These are phyloP conservation scores for Eidolon helvum DNA, from an alignment of 2,113 vertebrate genomes.

Conservation along the genomic window DNA sequence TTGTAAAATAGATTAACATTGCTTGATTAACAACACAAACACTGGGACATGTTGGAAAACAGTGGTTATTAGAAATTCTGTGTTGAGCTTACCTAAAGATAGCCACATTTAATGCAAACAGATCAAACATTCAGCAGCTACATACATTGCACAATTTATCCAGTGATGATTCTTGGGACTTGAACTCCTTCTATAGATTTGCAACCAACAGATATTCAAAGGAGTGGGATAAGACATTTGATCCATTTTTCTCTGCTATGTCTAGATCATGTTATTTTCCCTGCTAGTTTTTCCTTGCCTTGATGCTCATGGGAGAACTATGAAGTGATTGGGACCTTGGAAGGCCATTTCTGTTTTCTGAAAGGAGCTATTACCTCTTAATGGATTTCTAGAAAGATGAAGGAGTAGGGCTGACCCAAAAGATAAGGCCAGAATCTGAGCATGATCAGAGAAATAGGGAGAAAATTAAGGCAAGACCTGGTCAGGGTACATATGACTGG, in stretches of 20 bases:
- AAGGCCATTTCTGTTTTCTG: not conserved
- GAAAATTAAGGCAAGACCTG: slow-evolving; percentile 11
- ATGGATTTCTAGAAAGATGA: not conserved
- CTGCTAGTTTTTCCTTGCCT: not conserved
- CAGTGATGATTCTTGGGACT: not conserved
- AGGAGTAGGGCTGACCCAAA: not conserved
- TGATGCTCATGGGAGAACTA: not conserved
- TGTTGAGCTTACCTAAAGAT: not conserved
- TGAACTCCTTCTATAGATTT: slow-evolving; percentile 24
- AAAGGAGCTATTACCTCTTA: not conserved
- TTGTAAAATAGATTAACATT: not conserved
- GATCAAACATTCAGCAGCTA: not conserved
- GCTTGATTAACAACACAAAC: not conserved
- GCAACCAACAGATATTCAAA: not conserved
- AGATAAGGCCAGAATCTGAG: not conserved
- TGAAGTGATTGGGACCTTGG: not conserved
- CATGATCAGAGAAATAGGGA: not conserved
- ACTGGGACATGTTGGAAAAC: not conserved
- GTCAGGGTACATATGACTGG: not conserved
- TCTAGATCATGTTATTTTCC: not conserved
- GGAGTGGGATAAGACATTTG: not conserved
- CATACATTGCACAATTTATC: not conserved
- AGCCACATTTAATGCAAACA: not conserved
- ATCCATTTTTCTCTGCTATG: not conserved
- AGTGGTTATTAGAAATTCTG: not conserved